Evolutionary conservation across 2,797 vertebrate species (phyloP).

Genomic region (Rhinophrynus dorsalis): DNA sequence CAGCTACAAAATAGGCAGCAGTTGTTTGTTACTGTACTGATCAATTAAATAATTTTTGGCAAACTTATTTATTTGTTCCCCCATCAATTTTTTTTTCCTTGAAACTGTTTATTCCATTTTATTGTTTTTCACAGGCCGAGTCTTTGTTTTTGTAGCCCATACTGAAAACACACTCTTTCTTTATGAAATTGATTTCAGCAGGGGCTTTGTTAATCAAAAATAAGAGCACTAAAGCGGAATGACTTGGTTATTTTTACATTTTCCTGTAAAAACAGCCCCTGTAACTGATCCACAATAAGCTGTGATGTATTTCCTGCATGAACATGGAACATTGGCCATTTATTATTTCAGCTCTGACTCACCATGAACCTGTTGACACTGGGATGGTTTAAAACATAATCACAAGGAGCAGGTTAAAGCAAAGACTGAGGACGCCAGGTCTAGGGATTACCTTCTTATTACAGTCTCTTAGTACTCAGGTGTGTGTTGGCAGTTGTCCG

Average conservation of each 20-base stretch:
- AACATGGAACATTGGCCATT: constrained; percentile 94
- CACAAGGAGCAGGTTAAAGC: constrained; percentile 73
- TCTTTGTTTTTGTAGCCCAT: constrained; percentile 61
- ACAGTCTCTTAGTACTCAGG: constrained; percentile 64
- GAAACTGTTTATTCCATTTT: constrained; percentile 55
- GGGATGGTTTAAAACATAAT: constrained; percentile 68
- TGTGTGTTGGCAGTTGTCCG: constrained; percentile 72
- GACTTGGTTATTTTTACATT: constrained; percentile 93
- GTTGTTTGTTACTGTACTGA: constrained; percentile 52
- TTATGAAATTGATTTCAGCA: constrained; percentile 59
- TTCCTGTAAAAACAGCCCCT: constrained; percentile 89
- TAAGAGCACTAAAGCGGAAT: constrained; percentile 68
- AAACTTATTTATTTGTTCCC: constrained; percentile 54
- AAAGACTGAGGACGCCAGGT: constrained; percentile 64
- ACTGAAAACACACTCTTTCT: constrained; percentile 62
- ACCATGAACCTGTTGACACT: constrained; percentile 78
- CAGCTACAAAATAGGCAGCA: constrained; percentile 26
- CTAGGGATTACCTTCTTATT: constrained; percentile 69
- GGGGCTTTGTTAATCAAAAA: constrained; percentile 68
- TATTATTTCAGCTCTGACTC: constrained; percentile 90
- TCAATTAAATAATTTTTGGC: constrained; percentile 54
- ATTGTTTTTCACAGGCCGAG: constrained; percentile 53
- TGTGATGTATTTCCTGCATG: constrained; percentile 96
- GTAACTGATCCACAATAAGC: constrained; percentile 87
- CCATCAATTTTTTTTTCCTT: constrained; percentile 53